Evolutionary conservation across 2,113 vertebrate species (phyloP).

Genomic region (Eclectus roratus): DNA sequence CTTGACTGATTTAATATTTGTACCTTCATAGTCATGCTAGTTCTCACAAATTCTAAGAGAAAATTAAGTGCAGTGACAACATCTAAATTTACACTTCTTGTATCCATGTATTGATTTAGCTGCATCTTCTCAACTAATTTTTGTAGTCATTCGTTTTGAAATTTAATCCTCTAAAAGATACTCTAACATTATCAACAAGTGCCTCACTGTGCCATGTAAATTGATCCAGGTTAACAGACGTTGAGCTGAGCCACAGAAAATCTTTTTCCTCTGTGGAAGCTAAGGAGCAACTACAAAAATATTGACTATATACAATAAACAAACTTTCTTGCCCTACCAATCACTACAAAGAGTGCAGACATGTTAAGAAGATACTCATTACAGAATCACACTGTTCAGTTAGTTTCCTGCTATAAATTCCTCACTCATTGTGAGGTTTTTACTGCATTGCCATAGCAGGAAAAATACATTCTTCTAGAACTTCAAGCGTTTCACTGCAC

Average conservation of each 20-base stretch:
- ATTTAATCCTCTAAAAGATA: neutral
- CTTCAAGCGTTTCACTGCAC: neutral
- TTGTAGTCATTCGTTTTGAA: neutral
- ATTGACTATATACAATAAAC: neutral
- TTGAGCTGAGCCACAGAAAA: neutral
- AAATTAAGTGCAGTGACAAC: neutral
- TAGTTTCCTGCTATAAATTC: neutral
- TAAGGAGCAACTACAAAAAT: neutral
- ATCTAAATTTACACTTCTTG: neutral
- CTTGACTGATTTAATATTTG: neutral
- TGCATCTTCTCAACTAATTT: neutral
- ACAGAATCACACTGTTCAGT: neutral
- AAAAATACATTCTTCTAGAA: slow-evolving; percentile 28
- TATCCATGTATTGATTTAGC: neutral
- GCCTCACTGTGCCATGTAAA: neutral
- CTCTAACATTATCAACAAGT: neutral
- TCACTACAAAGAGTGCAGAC: neutral
- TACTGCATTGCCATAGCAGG: neutral
- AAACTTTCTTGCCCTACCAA: neutral
- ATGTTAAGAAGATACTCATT: neutral
- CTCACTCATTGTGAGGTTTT: neutral
- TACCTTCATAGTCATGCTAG: neutral
- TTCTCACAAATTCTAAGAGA: neutral
- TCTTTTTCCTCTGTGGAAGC: neutral
- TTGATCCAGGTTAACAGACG: neutral